A percentile compares a stretch with the other conserved stretches of the same genome.
These are phyloP conservation scores for Diadumene lineata DNA, from an alignment of 92 coral and sea anemone genomes.

Conservation along the genomic window DNA sequence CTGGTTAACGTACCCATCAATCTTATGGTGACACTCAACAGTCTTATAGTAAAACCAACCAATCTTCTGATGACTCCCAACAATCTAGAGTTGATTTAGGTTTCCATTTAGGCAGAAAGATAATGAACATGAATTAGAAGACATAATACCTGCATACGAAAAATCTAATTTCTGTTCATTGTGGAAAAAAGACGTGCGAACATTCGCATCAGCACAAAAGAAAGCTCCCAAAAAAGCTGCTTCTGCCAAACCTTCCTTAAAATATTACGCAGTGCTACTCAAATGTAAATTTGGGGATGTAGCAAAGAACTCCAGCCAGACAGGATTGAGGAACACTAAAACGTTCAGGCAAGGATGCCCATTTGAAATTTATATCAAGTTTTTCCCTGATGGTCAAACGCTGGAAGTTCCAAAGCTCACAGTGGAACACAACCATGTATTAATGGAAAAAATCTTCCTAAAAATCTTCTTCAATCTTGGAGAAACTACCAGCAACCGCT, in stretches of 20 bases:
- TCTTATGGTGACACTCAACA: too few species aligned
- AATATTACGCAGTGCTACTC: slow-evolving; percentile 23
- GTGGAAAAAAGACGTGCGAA: slow-evolving; percentile 50
- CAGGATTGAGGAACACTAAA: slow-evolving; percentile 45
- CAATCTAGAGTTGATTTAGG: too few species aligned
- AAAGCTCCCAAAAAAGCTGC: slow-evolving; percentile 58
- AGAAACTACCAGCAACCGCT: slow-evolving; percentile 52
- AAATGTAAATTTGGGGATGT: slow-evolving; percentile 50
- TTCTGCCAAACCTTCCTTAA: slow-evolving; percentile 48
- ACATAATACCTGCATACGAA: slow-evolving; percentile 22
- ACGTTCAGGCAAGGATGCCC: slow-evolving; percentile 63
- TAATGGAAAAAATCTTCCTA: slow-evolving; percentile 28
- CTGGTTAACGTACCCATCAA: too few species aligned
- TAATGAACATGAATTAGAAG: slow-evolving; percentile 42
- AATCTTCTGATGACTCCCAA: too few species aligned
- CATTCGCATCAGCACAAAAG: slow-evolving; percentile 49
- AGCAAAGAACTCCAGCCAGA: slow-evolving; percentile 19
- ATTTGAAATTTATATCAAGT: slow-evolving; percentile 40
- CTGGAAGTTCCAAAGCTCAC: slow-evolving; percentile 42
- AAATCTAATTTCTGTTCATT: slow-evolving; percentile 41
- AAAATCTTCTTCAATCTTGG: too few species aligned
- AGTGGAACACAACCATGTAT: slow-evolving; percentile 52
- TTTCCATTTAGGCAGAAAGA: slow-evolving; percentile 50
- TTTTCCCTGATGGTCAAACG: slow-evolving; percentile 52
- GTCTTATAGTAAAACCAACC: too few species aligned